These are phyloP conservation scores for Cnemophilus loriae DNA, from an alignment of 2,113 vertebrate species.

Conservation along the genomic window DNA sequence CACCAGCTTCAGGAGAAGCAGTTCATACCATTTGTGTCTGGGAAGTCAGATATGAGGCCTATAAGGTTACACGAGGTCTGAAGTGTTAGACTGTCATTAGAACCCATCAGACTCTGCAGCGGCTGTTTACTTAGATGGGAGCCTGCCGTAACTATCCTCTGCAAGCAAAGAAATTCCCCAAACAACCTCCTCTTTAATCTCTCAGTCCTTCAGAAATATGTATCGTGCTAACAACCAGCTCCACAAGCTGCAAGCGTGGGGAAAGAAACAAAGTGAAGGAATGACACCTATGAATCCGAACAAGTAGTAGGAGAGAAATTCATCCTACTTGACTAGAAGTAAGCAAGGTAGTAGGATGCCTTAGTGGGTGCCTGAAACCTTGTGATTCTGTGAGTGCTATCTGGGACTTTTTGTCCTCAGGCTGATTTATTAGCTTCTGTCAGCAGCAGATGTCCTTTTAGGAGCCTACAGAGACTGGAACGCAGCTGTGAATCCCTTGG, in stretches of 20 bases:
- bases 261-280: not conserved
- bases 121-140: not conserved
- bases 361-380: not conserved
- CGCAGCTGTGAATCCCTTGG: not conserved
- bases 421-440: not conserved
- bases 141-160: not conserved
- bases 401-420: not conserved
- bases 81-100: not conserved
- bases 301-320: not conserved
- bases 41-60: not conserved
- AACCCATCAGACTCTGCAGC: not conserved
- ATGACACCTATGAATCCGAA: not conserved
- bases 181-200: not conserved
- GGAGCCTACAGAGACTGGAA: not conserved
- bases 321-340: not conserved
- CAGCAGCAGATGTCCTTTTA: constrained; percentile 32
- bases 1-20: not conserved
- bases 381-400: not conserved
- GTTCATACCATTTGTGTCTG: not conserved
- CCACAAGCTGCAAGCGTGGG: not conserved
- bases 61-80: not conserved
- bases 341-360: not conserved
- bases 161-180: not conserved
- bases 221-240: not conserved
- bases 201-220: not conserved